Evolutionary conservation across 2,888 invertebrate genomes (phyloP).

Genomic region (Megastigmus dorsalis): DNA sequence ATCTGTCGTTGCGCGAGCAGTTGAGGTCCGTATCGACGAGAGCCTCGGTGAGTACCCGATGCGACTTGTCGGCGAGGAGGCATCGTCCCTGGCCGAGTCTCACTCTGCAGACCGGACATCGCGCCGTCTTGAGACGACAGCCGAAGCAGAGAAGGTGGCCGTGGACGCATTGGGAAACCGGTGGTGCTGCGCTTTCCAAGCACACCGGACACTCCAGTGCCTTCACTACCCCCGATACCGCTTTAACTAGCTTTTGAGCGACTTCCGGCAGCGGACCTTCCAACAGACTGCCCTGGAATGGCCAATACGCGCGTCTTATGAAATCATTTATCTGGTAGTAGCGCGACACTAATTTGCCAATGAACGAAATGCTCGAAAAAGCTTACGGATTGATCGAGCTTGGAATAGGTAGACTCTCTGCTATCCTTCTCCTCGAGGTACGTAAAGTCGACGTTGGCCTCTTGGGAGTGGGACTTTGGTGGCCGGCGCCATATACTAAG

Average conservation of each 20-base stretch:
- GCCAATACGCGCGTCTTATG: not conserved
- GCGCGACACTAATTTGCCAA: not conserved
- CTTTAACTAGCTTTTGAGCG: slow-evolving; percentile 66
- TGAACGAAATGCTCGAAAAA: not conserved
- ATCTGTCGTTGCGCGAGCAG: slow-evolving; percentile 56
- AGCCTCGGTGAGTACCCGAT: slow-evolving; percentile 66
- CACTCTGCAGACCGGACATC: slow-evolving; percentile 80
- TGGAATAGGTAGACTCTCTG: slow-evolving; percentile 3
- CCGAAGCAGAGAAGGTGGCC: slow-evolving; percentile 79
- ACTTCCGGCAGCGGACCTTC: slow-evolving; percentile 70
- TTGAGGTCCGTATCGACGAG: slow-evolving; percentile 57
- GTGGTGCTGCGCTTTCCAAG: slow-evolving; percentile 79
- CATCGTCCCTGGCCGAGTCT: slow-evolving; percentile 71
- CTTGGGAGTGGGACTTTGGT: slow-evolving; percentile 12
- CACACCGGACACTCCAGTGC: slow-evolving; percentile 80
- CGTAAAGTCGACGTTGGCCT: not conserved
- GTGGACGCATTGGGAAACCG: slow-evolving; percentile 80
- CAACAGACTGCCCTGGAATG: slow-evolving; percentile 57
- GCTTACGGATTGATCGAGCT: slow-evolving; percentile 26
- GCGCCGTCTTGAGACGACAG: slow-evolving; percentile 77
- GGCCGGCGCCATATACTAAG: slow-evolving; percentile 68
- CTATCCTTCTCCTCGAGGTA: slow-evolving; percentile 2
- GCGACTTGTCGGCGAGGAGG: slow-evolving; percentile 69
- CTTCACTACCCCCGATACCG: slow-evolving; percentile 66
- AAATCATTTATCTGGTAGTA: not conserved